A percentile compares a stretch with the other conserved stretches of the same genome.
These are phyloP conservation scores for Chaenogobius annularis DNA, from an alignment of 2,113 vertebrate species.

Conservation along the genomic window DNA sequence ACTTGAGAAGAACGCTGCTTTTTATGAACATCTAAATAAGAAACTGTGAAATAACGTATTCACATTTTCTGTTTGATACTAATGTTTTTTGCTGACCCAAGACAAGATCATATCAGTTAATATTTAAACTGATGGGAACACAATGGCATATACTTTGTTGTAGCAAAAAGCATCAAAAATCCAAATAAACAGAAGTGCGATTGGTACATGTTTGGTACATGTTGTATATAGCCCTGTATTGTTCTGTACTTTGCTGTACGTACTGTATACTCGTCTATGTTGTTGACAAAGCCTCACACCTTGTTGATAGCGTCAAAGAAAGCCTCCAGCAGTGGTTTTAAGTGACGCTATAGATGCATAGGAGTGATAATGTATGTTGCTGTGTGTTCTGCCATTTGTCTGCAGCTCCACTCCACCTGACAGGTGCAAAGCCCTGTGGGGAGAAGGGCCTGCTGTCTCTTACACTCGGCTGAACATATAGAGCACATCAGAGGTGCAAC, in stretches of 20 bases:
- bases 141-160: no score
- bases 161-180: no score
- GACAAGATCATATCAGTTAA: no score
- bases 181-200: no score
- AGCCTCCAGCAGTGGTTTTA: not conserved
- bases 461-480: slow-evolving; percentile 68
- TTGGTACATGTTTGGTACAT: not conserved
- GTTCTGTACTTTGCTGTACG: not conserved
- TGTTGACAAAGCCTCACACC: not conserved
- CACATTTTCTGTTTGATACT: no score
- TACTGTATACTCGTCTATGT: not conserved
- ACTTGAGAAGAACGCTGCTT: not conserved
- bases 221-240: not conserved
- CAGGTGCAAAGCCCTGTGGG: slow-evolving; percentile 65
- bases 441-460: slow-evolving; percentile 57
- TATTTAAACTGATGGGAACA: no score
- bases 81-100: no score
- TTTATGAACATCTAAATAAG: no score
- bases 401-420: slow-evolving; percentile 48
- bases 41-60: no score
- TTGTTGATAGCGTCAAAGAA: slow-evolving; percentile 10
- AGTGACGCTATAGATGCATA: slow-evolving; percentile 1
- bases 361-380: slow-evolving; percentile 34
- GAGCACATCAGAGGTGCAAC: slow-evolving; percentile 76
- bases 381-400: slow-evolving; percentile 52